Evolutionary conservation across 1,140 invertebrate species (phyloP), one percentile per base, ranked within the genome.

Genomic region (Danaus plexippus): DNA sequence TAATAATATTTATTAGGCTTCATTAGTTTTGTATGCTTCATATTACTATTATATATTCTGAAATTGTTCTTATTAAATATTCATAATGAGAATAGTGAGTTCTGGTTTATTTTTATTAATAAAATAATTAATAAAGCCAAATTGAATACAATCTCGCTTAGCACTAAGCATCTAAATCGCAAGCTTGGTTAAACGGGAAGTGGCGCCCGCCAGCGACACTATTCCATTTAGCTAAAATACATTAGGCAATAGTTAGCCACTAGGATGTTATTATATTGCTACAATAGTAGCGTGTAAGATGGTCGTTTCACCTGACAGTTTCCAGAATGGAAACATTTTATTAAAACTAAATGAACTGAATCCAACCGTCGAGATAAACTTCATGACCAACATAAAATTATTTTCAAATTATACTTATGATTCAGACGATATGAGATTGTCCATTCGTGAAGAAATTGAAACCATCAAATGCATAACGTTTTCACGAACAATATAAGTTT

Each of bases 361-460:
- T 32, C 22, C 22, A 32, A 32, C 22, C 22, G 7, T 32, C 22
- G 22, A 32, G 22, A 32, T 32, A 32, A 32, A 32, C 22, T 32
- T 32, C 22, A 32, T 7, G 7, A 32, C 77, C 82, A 83, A 87
- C 77, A 82, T 84, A 82, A 84, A 86, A 81, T 80, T 77, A 81
- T 87, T 85, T 79, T 85, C 77, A 82, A 87, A 87, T 84, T 75
- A 87, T 85, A 85, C 84, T 85, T 87, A 83, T 78, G 73, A 73
- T 67, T 72, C 71, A 71, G 75, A 79, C 80, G 81, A 87, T 81
- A 76, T 85, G 77, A 76, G 71, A 73, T 73, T 73, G 80, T 66
- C 72, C 78, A 78, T 83, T 80, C 74, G 72, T 79, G 75, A 70
- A 73, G 80, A 84, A 84, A 87, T 87, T 84, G 84, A 85, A 87